Conservation (phyloP, 2,797 vertebrate species). For the Centropyge bicolor region DNA sequence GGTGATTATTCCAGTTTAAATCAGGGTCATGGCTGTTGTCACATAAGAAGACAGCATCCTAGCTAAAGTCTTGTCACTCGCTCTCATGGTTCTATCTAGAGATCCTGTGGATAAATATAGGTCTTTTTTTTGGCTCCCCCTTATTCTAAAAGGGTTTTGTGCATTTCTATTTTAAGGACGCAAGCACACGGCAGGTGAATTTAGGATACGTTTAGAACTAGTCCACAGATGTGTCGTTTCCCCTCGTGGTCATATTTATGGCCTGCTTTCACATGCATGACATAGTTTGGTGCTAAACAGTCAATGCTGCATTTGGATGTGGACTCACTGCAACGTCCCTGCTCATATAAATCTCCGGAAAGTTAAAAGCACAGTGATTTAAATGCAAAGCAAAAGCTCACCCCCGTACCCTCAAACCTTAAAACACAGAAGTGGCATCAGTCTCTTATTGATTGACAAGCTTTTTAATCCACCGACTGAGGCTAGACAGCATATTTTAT, state of each 20-base stretch:
- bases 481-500: background rate
- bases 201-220: constrained; percentile 16
- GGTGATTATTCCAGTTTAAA: constrained; percentile 11
- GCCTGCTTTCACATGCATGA: background rate
- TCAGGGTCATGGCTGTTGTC: constrained; percentile 12
- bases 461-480: background rate
- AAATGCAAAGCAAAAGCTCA: background rate
- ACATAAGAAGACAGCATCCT: background rate
- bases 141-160: constrained; percentile 17
- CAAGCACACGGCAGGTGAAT: constrained; percentile 1
- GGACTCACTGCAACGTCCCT: background rate
- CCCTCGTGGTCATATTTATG: background rate
- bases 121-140: background rate
- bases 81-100: constrained; percentile 12
- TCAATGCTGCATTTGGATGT: background rate
- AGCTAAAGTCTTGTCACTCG: background rate
- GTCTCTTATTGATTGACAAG: background rate
- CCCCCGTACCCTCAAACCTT: background rate
- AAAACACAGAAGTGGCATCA: background rate
- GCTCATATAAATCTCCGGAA: background rate
- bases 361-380: background rate
- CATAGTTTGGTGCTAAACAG: background rate
- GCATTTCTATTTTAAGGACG: constrained; percentile 35
- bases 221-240: background rate
- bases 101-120: constrained; percentile 25